Conservation (phyloP, 2,888 invertebrate genomes). For the Odontocerum albicorne region DNA sequence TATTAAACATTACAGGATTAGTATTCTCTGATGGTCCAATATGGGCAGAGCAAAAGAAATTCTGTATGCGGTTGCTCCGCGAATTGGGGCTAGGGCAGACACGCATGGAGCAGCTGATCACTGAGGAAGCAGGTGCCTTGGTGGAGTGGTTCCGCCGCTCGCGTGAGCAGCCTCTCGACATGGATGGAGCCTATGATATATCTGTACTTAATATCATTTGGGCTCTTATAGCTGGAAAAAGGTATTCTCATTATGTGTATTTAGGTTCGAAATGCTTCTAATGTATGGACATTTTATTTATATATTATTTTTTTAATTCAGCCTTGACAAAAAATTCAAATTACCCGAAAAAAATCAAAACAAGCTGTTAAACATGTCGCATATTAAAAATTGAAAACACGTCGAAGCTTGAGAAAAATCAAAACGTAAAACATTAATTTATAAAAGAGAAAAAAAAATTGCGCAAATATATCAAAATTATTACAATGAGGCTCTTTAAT, state of each 20-base stretch:
- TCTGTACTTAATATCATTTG: slow-evolving; percentile 70
- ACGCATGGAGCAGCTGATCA: slow-evolving; percentile 62
- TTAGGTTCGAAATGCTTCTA: no score
- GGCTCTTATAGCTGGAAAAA: slow-evolving; percentile 68
- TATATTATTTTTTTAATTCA: no score
- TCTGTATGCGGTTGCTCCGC: slow-evolving; percentile 65
- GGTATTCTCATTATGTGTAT: slow-evolving; percentile 48
- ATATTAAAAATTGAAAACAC: no score
- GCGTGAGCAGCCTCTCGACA: slow-evolving; percentile 47
- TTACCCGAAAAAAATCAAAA: no score
- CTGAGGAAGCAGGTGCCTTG: slow-evolving; percentile 58
- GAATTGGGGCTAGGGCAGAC: slow-evolving; percentile 65
- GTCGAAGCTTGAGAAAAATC: no score
- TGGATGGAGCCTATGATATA: slow-evolving; percentile 59
- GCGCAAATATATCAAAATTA: no score
- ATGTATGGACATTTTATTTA: no score
- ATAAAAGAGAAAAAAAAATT: no score
- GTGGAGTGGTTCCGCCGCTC: slow-evolving; percentile 48
- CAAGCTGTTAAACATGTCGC: no score
- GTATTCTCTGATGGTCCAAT: slow-evolving; percentile 68
- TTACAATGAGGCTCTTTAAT: no score
- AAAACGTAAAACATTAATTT: no score
- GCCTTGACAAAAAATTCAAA: no score
- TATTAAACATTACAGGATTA: slow-evolving; percentile 65
- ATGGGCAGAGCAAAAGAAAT: slow-evolving; percentile 69